Evolutionary conservation across 2,888 invertebrate species (phyloP), one percentile per base, ranked within the genome.

Genomic region (Oscheius sp.): DNA sequence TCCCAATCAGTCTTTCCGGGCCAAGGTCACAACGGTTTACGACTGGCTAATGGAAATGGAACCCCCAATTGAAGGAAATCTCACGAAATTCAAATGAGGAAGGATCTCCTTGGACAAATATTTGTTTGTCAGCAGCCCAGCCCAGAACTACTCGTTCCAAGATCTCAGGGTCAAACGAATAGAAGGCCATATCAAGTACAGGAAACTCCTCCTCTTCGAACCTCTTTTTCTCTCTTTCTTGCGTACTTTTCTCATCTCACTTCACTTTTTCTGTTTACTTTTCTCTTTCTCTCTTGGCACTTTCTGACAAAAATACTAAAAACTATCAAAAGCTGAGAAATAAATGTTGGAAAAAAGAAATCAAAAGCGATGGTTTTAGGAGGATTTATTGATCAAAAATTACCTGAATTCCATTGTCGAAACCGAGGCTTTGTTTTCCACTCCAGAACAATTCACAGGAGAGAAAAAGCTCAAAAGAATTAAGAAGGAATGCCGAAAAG

Each of bases 381-480:
- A n/a, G n/a, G n/a, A 20, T 10, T 50, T 50, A 6, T 50, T 17
- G 3, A 20, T 20, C 29, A 27, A 53, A 20, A 53, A 52, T 65
- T 15, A 52, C 58, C 58, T 68, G 58, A 3, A 68, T 45, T 31
- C 61, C 68, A 2, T 23, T 15, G 20, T 52, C 61, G 20, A 34
- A 68, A 12, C 61, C 68, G 2, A 68, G 50, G n/a, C 50, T 68
- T 20, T 61, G 68, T 31, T 50, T 58, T 29, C 53, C 52, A 23
- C 39, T 66, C 66, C 66, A 66, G 27, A 66, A 66, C 1, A 66
- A 27, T 15, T 53, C 45, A 42, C 66, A 66, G 20, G 31, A 15
- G 20, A 31, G 15, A 29, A 53, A 33, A 25, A 39, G 27, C 6
- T n/a, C 25, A 27, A 15, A 37, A 6, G 39, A 25, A 34, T 23